A percentile compares a stretch with the other conserved stretches of the same genome.
Evolutionary conservation across 2,113 vertebrate species (phyloP).

Genomic region (Gavialis gangeticus): DNA sequence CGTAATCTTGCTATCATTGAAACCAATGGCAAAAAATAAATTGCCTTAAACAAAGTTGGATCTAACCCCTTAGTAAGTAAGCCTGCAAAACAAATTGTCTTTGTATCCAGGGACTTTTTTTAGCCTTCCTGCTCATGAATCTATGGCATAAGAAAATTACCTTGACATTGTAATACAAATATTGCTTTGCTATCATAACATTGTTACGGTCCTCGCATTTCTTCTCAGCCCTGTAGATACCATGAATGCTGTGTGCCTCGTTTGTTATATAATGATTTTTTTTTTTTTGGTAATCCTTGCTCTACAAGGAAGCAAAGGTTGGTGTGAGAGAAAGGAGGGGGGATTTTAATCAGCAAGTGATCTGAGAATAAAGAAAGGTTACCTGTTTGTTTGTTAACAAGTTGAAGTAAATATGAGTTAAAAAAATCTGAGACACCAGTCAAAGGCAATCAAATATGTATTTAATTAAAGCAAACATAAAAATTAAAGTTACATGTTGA

Average conservation of each 20-base stretch:
- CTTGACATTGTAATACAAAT: neutral
- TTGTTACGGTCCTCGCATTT: neutral
- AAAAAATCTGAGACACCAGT: slow-evolving; percentile 80
- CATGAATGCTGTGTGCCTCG: neutral
- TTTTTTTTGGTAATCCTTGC: slow-evolving; percentile 56
- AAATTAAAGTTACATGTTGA: slow-evolving; percentile 91
- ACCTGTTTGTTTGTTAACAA: slow-evolving; percentile 91
- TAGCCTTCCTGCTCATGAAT: slow-evolving; percentile 12
- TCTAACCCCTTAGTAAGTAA: neutral
- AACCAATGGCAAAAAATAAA: neutral
- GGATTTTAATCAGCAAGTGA: slow-evolving; percentile 56
- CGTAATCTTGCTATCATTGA: neutral
- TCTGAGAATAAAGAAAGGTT: slow-evolving; percentile 79
- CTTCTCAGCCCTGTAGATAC: neutral
- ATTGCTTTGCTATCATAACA: neutral
- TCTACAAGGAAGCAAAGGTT: slow-evolving; percentile 62
- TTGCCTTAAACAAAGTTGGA: neutral
- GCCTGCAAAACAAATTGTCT: neutral
- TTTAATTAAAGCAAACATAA: slow-evolving; percentile 90
- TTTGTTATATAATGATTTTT: slow-evolving; percentile 17
- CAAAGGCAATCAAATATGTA: slow-evolving; percentile 89
- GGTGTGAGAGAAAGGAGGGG: slow-evolving; percentile 45
- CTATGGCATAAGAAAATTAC: slow-evolving; percentile 29
- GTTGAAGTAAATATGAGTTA: slow-evolving; percentile 82
- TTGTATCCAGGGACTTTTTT: neutral